Conservation (phyloP, 2,888 invertebrate genomes). For the Andrena bicolor region DNA sequence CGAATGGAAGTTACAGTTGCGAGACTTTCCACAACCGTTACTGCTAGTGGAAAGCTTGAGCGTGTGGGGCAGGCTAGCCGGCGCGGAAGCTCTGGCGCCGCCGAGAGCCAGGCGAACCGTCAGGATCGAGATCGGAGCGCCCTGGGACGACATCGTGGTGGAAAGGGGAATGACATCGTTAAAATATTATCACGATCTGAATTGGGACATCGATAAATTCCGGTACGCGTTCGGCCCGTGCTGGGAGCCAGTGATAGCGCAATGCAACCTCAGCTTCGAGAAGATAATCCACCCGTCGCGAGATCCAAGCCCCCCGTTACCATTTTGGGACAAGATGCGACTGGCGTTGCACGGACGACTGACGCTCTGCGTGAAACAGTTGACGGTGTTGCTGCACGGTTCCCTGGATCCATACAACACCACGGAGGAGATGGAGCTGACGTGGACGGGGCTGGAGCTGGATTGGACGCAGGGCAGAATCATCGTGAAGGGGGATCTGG, state of each 20-base stretch:
- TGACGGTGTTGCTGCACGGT: constrained; percentile 97
- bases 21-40: constrained; percentile 98
- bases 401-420: constrained; percentile 99
- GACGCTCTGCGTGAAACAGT: constrained; percentile 94
- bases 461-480: constrained; percentile 99
- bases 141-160: constrained; percentile 93
- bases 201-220: constrained; percentile 95
- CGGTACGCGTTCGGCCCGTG: constrained; percentile 99
- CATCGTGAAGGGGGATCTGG: constrained; percentile 96
- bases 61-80: constrained; percentile 95
- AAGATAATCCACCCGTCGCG: constrained; percentile 94
- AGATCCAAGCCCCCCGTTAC: constrained; percentile 96
- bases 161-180: constrained; percentile 97
- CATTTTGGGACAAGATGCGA: constrained; percentile 99
- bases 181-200: constrained; percentile 99
- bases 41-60: constrained; percentile 93
- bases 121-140: constrained; percentile 92
- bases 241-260: constrained; percentile 99
- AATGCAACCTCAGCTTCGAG: constrained; percentile 95
- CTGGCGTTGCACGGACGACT: constrained; percentile 96
- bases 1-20: constrained; percentile 94
- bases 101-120: constrained; percentile 92
- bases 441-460: constrained; percentile 96
- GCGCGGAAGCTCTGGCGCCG: constrained; percentile 94
- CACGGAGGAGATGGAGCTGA: constrained; percentile 99